Conservation (phyloP, 2,888 invertebrate genomes). For the Strigamia maritima region DNA sequence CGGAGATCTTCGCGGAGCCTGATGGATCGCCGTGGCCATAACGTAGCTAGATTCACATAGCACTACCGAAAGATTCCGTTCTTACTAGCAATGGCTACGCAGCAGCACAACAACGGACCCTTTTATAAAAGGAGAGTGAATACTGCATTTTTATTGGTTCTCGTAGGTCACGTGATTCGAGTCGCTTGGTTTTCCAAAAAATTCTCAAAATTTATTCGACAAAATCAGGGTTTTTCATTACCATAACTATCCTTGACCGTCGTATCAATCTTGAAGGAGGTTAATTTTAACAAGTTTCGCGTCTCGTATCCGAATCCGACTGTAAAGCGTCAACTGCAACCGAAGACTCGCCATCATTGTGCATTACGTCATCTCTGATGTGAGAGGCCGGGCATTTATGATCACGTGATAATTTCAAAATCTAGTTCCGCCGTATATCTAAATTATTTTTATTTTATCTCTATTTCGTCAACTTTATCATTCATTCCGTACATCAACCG, state of each 20-base stretch:
- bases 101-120: conserved; percentile 38
- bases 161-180: conserved; percentile 34
- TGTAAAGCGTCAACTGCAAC: background rate
- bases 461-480: too few species aligned
- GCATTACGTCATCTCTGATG: background rate
- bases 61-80: conserved; percentile 35
- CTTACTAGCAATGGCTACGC: conserved; percentile 40
- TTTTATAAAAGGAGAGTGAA: conserved; percentile 36
- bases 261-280: background rate
- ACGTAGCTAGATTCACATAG: conserved; percentile 51
- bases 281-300: background rate
- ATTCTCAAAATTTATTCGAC: conserved; percentile 6
- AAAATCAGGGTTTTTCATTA: background rate
- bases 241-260: conserved; percentile 18
- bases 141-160: conserved; percentile 36
- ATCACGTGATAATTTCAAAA: background rate
- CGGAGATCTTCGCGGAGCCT: conserved; percentile 54
- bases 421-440: background rate
- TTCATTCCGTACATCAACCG: too few species aligned
- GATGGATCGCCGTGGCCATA: conserved; percentile 58
- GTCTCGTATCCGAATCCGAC: background rate
- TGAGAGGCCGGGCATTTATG: background rate
- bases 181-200: conserved; percentile 26
- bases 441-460: background rate
- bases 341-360: background rate